A percentile compares a stretch with the other conserved stretches of the same genome.
phyloP scores from a whole-genome alignment of 2,797 vertebrate species.

The Pyrocephalus nanus region DNA sequence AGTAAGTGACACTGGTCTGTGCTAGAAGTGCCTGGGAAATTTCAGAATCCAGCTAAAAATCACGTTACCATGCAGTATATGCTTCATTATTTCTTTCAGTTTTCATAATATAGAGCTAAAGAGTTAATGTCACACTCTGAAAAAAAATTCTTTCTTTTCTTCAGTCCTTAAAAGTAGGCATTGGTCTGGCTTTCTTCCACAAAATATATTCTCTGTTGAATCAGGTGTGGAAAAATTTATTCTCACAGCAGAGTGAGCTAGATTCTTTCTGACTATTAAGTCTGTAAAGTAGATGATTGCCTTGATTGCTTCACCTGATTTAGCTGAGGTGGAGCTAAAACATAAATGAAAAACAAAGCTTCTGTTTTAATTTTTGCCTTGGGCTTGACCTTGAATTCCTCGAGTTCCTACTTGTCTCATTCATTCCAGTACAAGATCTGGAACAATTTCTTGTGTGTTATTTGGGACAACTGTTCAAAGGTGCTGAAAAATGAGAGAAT shows the following conservation, averaged over 20 bases:
- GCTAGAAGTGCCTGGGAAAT: neutral
- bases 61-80: neutral
- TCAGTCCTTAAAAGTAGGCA: neutral
- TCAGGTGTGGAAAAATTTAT: neutral
- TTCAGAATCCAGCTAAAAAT: neutral
- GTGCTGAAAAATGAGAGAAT: neutral
- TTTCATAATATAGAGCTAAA: neutral
- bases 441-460: neutral
- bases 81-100: neutral
- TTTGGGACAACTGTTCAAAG: neutral
- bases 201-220: neutral
- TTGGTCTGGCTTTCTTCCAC: neutral
- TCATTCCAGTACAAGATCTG: neutral
- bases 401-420: neutral
- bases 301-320: neutral
- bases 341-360: conserved; percentile 8
- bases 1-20: neutral
- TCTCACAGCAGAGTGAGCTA: neutral
- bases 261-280: neutral
- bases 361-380: conserved; percentile 41
- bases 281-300: neutral
- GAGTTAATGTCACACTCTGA: neutral
- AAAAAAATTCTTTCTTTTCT: neutral
- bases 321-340: neutral
- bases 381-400: conserved; percentile 31